Conservation (phyloP, 2,113 vertebrate genomes). For the Hepsetus odoe region DNA sequence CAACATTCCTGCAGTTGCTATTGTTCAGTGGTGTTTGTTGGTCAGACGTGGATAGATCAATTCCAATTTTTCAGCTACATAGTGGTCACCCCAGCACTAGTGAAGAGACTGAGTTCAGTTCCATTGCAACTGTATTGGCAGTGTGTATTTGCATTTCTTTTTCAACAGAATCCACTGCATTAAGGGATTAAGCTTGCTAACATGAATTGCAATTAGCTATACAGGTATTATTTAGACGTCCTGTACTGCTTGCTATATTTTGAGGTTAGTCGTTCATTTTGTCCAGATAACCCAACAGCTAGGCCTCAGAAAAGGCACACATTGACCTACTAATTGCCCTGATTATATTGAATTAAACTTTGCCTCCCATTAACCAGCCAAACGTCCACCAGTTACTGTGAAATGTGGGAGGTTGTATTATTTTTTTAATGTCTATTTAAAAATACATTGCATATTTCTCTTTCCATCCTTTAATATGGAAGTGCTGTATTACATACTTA, state of each 20-base stretch:
- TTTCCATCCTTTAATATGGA: not conserved
- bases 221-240: slow-evolving; percentile 2
- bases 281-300: slow-evolving; percentile 5
- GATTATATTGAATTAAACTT: not conserved
- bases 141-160: slow-evolving; percentile 19
- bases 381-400: not conserved
- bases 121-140: slow-evolving; percentile 16
- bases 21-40: not conserved
- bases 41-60: not conserved
- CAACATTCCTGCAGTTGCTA: not conserved
- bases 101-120: slow-evolving; percentile 15
- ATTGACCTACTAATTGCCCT: not conserved
- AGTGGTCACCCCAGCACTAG: not conserved
- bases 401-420: not conserved
- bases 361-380: not conserved
- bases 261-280: not conserved
- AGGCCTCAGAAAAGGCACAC: not conserved
- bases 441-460: not conserved
- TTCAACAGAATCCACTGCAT: not conserved
- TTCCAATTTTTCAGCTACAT: slow-evolving; percentile 29
- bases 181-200: slow-evolving; percentile 1
- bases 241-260: not conserved
- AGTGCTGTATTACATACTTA: not conserved
- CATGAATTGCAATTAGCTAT: not conserved
- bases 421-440: not conserved